Conservation (phyloP, 1,140 invertebrate species). For the Drosophila ogumai region DNA sequence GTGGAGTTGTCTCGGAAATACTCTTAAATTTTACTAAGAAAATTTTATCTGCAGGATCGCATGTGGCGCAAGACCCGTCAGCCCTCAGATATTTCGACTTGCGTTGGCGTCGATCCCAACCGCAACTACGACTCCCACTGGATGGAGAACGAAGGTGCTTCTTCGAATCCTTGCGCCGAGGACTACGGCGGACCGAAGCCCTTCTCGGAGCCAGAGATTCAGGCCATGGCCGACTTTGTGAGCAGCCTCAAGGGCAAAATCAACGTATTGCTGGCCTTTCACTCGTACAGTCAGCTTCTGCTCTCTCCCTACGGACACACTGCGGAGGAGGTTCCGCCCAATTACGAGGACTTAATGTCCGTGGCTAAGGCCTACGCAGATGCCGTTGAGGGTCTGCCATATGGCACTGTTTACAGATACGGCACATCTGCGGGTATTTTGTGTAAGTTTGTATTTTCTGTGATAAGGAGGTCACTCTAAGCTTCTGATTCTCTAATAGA, state of each 20-base stretch:
- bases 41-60: constrained; percentile 70
- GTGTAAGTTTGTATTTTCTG: constrained; percentile 85
- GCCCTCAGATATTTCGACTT: constrained; percentile 71
- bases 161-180: constrained; percentile 86
- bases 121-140: constrained; percentile 90
- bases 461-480: not conserved
- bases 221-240: constrained; percentile 87
- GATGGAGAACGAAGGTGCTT: constrained; percentile 85
- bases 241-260: constrained; percentile 84
- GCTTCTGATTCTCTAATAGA: constrained; percentile 29
- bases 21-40: not conserved
- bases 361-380: constrained; percentile 85
- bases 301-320: constrained; percentile 86
- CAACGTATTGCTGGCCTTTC: constrained; percentile 86
- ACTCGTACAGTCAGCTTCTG: constrained; percentile 86
- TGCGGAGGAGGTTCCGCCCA: constrained; percentile 80
- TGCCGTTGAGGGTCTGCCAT: constrained; percentile 84
- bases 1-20: constrained; percentile 7
- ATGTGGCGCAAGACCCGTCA: constrained; percentile 86
- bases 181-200: constrained; percentile 89
- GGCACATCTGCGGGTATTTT: constrained; percentile 86
- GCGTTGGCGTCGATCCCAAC: constrained; percentile 89
- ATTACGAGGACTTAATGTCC: constrained; percentile 86
- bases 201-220: constrained; percentile 92
- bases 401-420: constrained; percentile 86